Conservation (phyloP, 2,113 vertebrate genomes). For the Oncorhynchus kisutch region DNA sequence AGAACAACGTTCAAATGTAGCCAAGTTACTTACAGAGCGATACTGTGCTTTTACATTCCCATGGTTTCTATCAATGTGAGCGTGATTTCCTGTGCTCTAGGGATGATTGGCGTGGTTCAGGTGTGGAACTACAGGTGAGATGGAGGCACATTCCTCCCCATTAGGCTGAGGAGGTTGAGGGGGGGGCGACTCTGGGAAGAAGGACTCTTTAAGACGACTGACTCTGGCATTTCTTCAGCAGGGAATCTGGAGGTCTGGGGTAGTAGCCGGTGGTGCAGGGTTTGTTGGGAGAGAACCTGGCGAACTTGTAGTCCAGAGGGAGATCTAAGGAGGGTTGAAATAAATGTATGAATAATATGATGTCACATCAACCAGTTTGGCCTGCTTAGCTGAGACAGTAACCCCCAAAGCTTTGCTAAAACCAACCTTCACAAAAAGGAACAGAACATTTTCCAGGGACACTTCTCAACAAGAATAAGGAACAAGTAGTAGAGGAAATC, state of each 20-base stretch:
- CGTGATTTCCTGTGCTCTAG: slow-evolving; percentile 34
- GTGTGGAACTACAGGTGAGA: slow-evolving; percentile 43
- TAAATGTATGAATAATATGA: not conserved
- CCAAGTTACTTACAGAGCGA: slow-evolving; percentile 53
- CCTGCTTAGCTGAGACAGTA: not conserved
- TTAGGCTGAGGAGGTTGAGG: slow-evolving; percentile 45
- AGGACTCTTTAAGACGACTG: slow-evolving; percentile 41
- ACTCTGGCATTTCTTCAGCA: slow-evolving; percentile 75
- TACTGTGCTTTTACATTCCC: slow-evolving; percentile 69
- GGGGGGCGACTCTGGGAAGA: slow-evolving; percentile 3
- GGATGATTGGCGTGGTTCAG: slow-evolving; percentile 13
- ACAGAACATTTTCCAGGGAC: not conserved
- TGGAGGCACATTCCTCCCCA: slow-evolving; percentile 61
- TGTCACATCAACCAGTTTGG: not conserved
- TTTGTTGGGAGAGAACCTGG: slow-evolving; percentile 84
- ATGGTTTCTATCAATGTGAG: slow-evolving; percentile 58
- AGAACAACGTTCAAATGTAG: slow-evolving; percentile 53
- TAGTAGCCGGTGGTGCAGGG: slow-evolving; percentile 87
- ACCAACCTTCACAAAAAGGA: not conserved
- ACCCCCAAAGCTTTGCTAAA: not conserved
- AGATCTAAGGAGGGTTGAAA: slow-evolving; percentile 77
- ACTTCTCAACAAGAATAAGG: not conserved
- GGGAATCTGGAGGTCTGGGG: slow-evolving; percentile 83
- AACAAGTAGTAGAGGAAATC: not conserved
- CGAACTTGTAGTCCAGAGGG: slow-evolving; percentile 92